These are phyloP conservation scores for Ptychobarbus kaznakovi DNA, from an alignment of 2,797 vertebrate species.

Conservation along the genomic window DNA sequence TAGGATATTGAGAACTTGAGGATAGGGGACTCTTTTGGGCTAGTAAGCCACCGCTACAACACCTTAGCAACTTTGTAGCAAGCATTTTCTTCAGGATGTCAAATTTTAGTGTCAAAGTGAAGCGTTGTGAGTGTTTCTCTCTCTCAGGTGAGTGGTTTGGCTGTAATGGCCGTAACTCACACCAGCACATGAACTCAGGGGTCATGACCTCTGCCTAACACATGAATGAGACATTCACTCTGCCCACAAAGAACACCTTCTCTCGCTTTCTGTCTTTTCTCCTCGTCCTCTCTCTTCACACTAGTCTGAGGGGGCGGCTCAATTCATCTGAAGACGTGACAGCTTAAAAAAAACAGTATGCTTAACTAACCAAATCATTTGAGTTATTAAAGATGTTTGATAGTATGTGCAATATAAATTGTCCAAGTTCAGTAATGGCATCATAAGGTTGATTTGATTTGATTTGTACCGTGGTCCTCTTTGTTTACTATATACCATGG, in stretches of 20 bases:
- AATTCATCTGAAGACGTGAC: slow-evolving; percentile 6
- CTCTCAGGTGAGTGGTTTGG: slow-evolving; percentile 22
- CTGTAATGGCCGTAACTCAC: slow-evolving; percentile 42
- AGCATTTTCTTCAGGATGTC: neutral
- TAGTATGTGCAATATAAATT: neutral
- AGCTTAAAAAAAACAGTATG: neutral
- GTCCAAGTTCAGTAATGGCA: neutral
- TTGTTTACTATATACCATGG: neutral
- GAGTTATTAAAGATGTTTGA: neutral
- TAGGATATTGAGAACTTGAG: neutral
- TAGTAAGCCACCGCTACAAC: neutral
- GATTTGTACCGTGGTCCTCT: neutral
- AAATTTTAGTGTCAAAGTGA: neutral
- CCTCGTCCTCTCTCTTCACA: slow-evolving; percentile 7
- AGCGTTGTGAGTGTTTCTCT: neutral
- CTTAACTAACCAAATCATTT: neutral
- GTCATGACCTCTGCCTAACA: slow-evolving; percentile 46
- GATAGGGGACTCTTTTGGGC: too few species aligned
- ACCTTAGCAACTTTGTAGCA: neutral
- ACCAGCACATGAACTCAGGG: slow-evolving; percentile 24
- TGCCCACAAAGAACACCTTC: slow-evolving; percentile 56
- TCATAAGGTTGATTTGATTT: neutral
- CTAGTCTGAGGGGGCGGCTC: neutral
- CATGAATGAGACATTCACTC: slow-evolving; percentile 58
- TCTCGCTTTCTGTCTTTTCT: slow-evolving; percentile 18